Base-by-base conservation (phyloP, 35 echinoderm and acorn worm species). In the Ptychodera flava region DNA sequence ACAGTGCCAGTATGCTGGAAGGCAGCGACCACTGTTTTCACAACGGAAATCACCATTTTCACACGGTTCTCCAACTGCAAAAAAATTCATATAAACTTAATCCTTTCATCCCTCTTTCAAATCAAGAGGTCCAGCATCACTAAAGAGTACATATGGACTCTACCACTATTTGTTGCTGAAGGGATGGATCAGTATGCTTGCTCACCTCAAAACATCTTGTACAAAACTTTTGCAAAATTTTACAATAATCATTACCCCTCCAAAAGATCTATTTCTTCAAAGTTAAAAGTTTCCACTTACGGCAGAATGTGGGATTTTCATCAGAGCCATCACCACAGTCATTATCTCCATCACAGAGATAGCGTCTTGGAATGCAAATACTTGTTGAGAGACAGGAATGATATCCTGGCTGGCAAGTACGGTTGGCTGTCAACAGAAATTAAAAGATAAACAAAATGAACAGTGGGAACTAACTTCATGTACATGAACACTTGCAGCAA, bases 1-100 rank as follows among this genome's bases (percentile, higher is more conserved):
- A 37, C 82, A 83, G 6, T 37, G 34, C 82, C 82, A 83, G 0
- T 10, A 34, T 12, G 34, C 33, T 28, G 82, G 82, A 83, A 83
- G 35, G 29, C 82, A 83, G 16, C 82, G 34, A 83, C 33, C 82
- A 36, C 34, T 37, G 14, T 10, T 37, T 16, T 36, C 12, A 31
- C 82, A 83, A 10, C 37, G 82, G 35, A 37, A 83, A 34, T 83
- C 33, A 16, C 35, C 82, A 1, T 37, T 16, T 6, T 27, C 16
- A 83, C 82, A 83, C 1, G 33, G 45, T 64, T 64, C 45, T 64
- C 22, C 6, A 64, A 22, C 45, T 64, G 45, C 45, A 64, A 12
- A n/a, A n/a, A n/a, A n/a, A n/a, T n/a, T n/a, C n/a, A n/a, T n/a
- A n/a, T n/a, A n/a, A n/a, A n/a, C n/a, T n/a, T n/a, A n/a, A n/a